phyloP scores from a whole-genome alignment of 35 echinoderm and acorn worm species.

The Anneissia japonica region DNA sequence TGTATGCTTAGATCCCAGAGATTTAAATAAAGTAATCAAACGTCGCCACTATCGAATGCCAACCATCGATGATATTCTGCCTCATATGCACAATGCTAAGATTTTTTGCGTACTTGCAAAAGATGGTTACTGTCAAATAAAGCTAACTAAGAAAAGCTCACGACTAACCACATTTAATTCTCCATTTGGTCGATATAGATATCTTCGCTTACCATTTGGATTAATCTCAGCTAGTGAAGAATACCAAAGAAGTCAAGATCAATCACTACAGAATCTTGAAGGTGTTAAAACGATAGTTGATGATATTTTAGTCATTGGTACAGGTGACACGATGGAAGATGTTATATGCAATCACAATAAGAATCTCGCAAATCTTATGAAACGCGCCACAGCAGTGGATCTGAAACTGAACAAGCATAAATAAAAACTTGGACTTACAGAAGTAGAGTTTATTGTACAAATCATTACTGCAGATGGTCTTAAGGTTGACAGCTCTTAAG shows the following conservation, averaged over 20 bases:
- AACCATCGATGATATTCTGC: constrained; percentile 50
- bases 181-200: constrained; percentile 37
- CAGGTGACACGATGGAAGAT: constrained; percentile 4
- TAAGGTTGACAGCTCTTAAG: too few species aligned
- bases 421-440: constrained; percentile 18
- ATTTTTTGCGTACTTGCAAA: not conserved
- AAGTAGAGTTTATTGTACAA: constrained; percentile 30
- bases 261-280: constrained; percentile 33
- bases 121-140: not conserved
- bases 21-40: constrained; percentile 62
- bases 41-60: constrained; percentile 50
- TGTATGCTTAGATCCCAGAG: constrained; percentile 68
- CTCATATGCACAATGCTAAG: not conserved
- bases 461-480: too few species aligned
- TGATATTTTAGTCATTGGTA: constrained; percentile 43
- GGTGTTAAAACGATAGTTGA: constrained; percentile 25
- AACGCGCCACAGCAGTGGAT: not conserved
- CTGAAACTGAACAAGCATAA: constrained; percentile 29
- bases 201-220: constrained; percentile 31
- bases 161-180: not conserved
- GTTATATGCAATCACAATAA: not conserved
- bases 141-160: not conserved
- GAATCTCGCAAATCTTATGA: not conserved
- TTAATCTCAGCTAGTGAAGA: constrained; percentile 33
- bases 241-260: constrained; percentile 15